A percentile compares a stretch with the other conserved stretches of the same genome.
These are phyloP conservation scores for Gallinago paraguaiae DNA, from an alignment of 2,113 vertebrate species.

Conservation along the genomic window DNA sequence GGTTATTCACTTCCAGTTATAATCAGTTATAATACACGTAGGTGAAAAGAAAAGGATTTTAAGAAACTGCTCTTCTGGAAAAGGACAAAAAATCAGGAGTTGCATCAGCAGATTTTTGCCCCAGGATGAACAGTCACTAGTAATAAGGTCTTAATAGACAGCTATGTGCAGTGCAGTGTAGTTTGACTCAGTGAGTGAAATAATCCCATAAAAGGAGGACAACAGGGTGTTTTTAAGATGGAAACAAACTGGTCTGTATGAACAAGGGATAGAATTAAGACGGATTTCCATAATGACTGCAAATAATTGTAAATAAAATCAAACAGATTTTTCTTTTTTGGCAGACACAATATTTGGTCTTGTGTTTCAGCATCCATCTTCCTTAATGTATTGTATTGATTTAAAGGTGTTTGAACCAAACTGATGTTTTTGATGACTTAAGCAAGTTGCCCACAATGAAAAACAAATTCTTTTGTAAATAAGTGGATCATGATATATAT, in stretches of 20 bases:
- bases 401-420: background rate
- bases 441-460: background rate
- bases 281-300: background rate
- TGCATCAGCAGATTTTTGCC: background rate
- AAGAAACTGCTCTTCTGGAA: background rate
- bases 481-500: background rate
- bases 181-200: background rate
- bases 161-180: accelerated
- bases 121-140: background rate
- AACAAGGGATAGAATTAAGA: background rate
- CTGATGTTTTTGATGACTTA: background rate
- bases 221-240: background rate
- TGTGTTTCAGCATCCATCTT: background rate
- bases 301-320: background rate
- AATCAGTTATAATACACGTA: accelerated
- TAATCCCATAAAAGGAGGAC: background rate
- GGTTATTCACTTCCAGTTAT: background rate
- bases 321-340: background rate
- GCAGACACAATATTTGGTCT: background rate
- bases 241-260: background rate
- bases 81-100: background rate
- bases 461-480: background rate
- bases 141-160: background rate
- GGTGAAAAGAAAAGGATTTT: background rate
- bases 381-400: background rate